These are phyloP conservation scores for Agriopis leucophaearia DNA, from an alignment of 2,888 invertebrate species.

Conservation along the genomic window DNA sequence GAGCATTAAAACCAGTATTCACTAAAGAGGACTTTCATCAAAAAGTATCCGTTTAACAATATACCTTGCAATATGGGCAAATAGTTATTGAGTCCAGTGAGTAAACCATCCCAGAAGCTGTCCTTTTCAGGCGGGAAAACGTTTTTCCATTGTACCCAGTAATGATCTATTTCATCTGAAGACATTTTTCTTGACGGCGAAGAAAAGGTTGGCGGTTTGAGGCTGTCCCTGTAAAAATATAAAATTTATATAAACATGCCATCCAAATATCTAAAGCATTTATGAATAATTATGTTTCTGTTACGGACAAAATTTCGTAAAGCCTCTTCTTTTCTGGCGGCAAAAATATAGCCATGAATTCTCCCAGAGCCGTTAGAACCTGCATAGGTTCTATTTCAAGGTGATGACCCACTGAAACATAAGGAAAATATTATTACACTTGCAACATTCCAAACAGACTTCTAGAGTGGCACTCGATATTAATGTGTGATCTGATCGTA, in stretches of 20 bases:
- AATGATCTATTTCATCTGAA: conserved; percentile 86
- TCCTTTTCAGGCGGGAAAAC: conserved; percentile 88
- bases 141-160: conserved; percentile 89
- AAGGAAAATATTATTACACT: not conserved
- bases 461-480: too few species aligned
- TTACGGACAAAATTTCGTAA: conserved; percentile 72
- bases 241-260: not conserved
- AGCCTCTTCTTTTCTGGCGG: conserved; percentile 77
- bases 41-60: too few species aligned
- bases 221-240: conserved; percentile 62
- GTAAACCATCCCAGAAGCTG: conserved; percentile 90
- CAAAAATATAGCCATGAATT: conserved; percentile 84
- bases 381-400: conserved; percentile 89
- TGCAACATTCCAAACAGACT: too few species aligned
- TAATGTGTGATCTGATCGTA: too few species aligned
- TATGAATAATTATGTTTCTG: not conserved
- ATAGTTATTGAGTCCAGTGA: conserved; percentile 88
- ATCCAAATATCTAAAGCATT: not conserved
- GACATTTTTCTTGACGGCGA: conserved; percentile 85
- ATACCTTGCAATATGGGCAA: conserved; percentile 88
- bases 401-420: conserved; percentile 84
- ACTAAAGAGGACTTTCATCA: too few species aligned
- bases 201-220: conserved; percentile 75
- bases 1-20: too few species aligned
- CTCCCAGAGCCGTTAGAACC: conserved; percentile 88